These are phyloP conservation scores for Charina bottae DNA, from an alignment of 2,113 vertebrate genomes.

Conservation along the genomic window DNA sequence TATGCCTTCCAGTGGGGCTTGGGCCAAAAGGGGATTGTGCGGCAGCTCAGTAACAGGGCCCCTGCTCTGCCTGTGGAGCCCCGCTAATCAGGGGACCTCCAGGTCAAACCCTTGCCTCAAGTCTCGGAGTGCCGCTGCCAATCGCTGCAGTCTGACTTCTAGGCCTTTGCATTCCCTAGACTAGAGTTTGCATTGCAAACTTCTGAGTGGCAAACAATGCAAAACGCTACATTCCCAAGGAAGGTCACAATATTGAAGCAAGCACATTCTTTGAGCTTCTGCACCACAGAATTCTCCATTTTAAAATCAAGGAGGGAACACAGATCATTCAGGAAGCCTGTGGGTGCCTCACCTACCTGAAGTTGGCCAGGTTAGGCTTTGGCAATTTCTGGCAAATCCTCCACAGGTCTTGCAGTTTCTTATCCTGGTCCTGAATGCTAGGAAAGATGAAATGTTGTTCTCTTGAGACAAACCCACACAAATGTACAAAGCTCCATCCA, in stretches of 20 bases:
- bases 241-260: neutral
- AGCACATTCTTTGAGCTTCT: neutral
- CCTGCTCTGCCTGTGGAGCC: neutral
- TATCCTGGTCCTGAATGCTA: constrained; percentile 93
- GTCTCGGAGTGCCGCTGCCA: neutral
- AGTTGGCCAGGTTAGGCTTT: constrained; percentile 90
- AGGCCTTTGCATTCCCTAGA: neutral
- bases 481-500: accelerated
- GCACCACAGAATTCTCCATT: neutral
- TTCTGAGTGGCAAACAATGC: neutral
- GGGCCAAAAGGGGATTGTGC: neutral
- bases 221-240: neutral
- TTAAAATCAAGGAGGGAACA: neutral
- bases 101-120: neutral
- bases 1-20: neutral
- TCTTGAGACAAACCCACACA: neutral
- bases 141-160: neutral
- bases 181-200: neutral
- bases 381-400: constrained; percentile 92
- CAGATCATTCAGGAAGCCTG: neutral
- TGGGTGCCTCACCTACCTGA: constrained; percentile 78
- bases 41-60: neutral
- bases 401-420: constrained; percentile 96
- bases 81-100: no score
- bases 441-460: constrained; percentile 35